Base-by-base conservation (phyloP, 2,113 vertebrate species). In the Mesembrinibis cayennensis region DNA sequence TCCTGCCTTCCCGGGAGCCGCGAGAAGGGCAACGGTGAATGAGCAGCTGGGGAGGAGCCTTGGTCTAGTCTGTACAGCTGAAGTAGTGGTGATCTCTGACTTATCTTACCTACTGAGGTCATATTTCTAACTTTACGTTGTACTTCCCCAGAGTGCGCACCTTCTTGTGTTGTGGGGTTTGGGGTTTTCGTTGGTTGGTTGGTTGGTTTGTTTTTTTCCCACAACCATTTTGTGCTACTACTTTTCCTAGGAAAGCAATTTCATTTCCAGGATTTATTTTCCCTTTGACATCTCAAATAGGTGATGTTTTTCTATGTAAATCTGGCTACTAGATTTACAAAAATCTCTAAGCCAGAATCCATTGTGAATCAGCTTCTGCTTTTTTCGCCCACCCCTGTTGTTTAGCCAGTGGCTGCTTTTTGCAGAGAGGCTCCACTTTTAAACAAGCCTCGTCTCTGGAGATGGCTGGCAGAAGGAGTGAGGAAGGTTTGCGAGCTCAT, bases 251-350 rank as follows among this genome's bases (percentile, higher is more conserved):
- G 82, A 90, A 82, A 89, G 76, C 50, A 34, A 10, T 82, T 90
- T 90, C 30, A 36, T 95, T 83, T 85, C 76, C 44, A 92, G 77
- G 72, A 76, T 86, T 77, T 78, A 63, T 96, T 93, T 93, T 88
- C 61, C 78, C 50, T 73, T 74, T 90, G 80, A 58, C 36, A 38
- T 94, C 76, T 88, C 55, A 73, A 82, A 80, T 84, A 87, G 81
- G 72, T 45, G 65, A 5, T 87, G 23, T 29, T 84, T 94, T 85
- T 32, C 49, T n/a, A 1, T 16, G 32, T 85, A 19, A 16, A 18
- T 61, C 82, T 92, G 85, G 62, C 49, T 83, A 11, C 72, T 89
- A 77, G 83, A n/a, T 78, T 61, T 74, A 61, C 82, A 87, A 72
- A 87, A 82, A 55, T 92, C 65, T 55, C 34, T 12, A 29, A 83